phyloP scores from a whole-genome alignment of 2,888 invertebrate genomes.

The Rhamphomyia laevipes region DNA sequence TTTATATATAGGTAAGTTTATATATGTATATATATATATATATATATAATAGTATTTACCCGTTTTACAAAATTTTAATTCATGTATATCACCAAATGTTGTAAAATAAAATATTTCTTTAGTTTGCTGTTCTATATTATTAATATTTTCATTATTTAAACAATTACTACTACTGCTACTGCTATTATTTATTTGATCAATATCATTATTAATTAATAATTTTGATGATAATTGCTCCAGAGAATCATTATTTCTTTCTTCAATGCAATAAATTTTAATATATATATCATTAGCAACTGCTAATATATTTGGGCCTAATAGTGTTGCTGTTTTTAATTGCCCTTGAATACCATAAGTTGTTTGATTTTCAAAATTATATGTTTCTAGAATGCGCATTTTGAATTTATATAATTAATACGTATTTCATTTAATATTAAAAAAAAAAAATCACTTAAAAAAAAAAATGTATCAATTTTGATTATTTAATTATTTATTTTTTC shows the following conservation, averaged over 20 bases:
- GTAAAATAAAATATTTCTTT: background rate
- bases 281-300: constrained; percentile 35
- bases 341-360: constrained; percentile 33
- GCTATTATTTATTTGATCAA: background rate
- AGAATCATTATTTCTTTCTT: constrained; percentile 18
- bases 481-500: too few species aligned
- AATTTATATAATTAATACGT: too few species aligned
- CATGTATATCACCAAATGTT: constrained; percentile 1
- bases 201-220: background rate
- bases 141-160: background rate
- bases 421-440: too few species aligned
- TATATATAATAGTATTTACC: background rate
- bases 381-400: constrained; percentile 16
- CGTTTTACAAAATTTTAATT: background rate
- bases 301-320: constrained; percentile 30
- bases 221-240: background rate
- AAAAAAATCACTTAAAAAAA: too few species aligned
- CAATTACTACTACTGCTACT: background rate
- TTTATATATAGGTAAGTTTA: too few species aligned
- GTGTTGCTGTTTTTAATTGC: constrained; percentile 30
- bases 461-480: too few species aligned
- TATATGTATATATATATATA: too few species aligned
- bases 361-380: constrained; percentile 35
- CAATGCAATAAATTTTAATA: constrained; percentile 34
- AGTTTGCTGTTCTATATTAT: too few species aligned